phyloP scores from a whole-genome alignment of 1,140 invertebrate genomes.

The Drosophila eugracilis region DNA sequence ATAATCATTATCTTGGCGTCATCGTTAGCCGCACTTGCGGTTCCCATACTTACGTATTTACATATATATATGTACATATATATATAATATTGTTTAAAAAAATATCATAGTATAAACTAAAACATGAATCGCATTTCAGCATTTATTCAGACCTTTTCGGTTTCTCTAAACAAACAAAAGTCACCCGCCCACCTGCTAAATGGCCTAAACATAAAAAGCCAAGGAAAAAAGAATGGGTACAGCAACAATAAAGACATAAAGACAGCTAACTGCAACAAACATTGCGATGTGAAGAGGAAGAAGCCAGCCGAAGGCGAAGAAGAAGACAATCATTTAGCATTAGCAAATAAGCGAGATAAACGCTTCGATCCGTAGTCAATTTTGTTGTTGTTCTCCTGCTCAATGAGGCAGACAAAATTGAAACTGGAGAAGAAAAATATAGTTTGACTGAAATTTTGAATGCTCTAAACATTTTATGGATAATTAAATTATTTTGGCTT shows the following conservation, averaged over 20 bases:
- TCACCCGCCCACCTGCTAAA: slow-evolving; percentile 67
- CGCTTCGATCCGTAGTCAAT: slow-evolving; percentile 65
- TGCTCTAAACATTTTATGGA: slow-evolving; percentile 8
- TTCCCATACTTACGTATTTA: slow-evolving; percentile 15
- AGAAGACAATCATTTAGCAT: slow-evolving; percentile 71
- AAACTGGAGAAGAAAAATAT: slow-evolving; percentile 16
- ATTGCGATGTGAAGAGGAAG: slow-evolving; percentile 33
- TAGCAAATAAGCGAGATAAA: slow-evolving; percentile 75
- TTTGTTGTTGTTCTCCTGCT: slow-evolving; percentile 40
- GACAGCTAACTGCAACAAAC: slow-evolving; percentile 60
- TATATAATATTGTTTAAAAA: slow-evolving; percentile 13
- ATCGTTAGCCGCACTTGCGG: slow-evolving; percentile 64
- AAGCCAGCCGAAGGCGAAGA: slow-evolving; percentile 25
- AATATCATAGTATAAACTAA: slow-evolving; percentile 43
- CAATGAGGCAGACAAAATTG: slow-evolving; percentile 47
- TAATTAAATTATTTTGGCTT: no score
- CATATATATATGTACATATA: not conserved
- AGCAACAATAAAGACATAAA: slow-evolving; percentile 19
- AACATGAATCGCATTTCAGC: slow-evolving; percentile 57
- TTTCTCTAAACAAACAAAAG: slow-evolving; percentile 68
- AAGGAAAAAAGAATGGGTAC: slow-evolving; percentile 22
- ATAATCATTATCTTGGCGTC: slow-evolving; percentile 49
- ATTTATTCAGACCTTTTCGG: slow-evolving; percentile 58
- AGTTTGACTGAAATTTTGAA: not conserved
- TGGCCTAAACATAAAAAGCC: slow-evolving; percentile 61